Evolutionary conservation across 2,797 vertebrate species (phyloP).

Genomic region (Cyprinella venusta): DNA sequence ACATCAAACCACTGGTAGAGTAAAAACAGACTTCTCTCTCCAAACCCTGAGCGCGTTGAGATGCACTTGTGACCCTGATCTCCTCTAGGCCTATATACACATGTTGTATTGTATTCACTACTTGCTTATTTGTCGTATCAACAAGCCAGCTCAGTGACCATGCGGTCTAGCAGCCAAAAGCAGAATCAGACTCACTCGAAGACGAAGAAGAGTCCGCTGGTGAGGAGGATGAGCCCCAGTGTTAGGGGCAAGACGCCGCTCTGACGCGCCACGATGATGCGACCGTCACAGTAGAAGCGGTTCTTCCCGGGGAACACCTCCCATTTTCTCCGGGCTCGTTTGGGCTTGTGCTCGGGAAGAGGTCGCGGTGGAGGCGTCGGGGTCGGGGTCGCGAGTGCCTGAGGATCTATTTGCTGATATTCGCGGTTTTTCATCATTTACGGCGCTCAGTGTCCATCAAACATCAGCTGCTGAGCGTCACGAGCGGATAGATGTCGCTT

Average conservation of each 20-base stretch:
- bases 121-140: too few relatives aligned
- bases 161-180: background rate
- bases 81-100: background rate
- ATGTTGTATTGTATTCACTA: too few relatives aligned
- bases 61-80: background rate
- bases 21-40: background rate
- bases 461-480: constrained; percentile 29
- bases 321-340: constrained; percentile 82
- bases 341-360: constrained; percentile 58
- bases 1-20: background rate
- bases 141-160: background rate
- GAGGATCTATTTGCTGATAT: constrained; percentile 88
- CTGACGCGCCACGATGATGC: constrained; percentile 88
- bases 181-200: constrained; percentile 86
- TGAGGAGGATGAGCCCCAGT: constrained; percentile 88
- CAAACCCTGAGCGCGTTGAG: background rate
- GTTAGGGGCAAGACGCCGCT: constrained; percentile 90
- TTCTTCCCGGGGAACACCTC: constrained; percentile 92
- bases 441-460: background rate
- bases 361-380: constrained; percentile 56
- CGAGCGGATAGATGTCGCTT: constrained; percentile 1
- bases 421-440: constrained; percentile 86
- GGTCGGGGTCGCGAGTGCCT: constrained; percentile 68
- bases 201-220: constrained; percentile 89
- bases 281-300: constrained; percentile 91